Conservation (phyloP, 2,113 vertebrate species). For the Nannobrachium achirus region DNA sequence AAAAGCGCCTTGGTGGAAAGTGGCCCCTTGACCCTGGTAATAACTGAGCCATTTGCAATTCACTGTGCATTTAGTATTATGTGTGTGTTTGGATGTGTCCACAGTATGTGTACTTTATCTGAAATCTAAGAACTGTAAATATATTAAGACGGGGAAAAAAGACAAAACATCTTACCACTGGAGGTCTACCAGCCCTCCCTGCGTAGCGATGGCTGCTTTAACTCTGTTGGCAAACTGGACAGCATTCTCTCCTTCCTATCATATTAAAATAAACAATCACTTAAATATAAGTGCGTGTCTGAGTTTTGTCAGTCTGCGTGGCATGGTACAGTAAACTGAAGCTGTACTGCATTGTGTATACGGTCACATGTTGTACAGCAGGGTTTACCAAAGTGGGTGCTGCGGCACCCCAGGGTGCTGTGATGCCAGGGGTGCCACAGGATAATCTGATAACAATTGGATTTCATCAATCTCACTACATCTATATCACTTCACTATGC, state of each 20-base stretch:
- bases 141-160: background rate
- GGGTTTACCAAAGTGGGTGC: too few relatives aligned
- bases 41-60: background rate
- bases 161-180: conserved; percentile 84
- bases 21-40: background rate
- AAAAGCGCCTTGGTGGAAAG: too few relatives aligned
- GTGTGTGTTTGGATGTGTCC: too few relatives aligned
- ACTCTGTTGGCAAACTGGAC: conserved; percentile 97
- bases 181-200: conserved; percentile 93
- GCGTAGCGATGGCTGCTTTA: conserved; percentile 90
- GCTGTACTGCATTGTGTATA: background rate
- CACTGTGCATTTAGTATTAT: background rate
- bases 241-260: conserved; percentile 91
- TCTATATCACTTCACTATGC: too few relatives aligned
- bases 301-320: background rate
- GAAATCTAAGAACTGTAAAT: background rate
- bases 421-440: too few relatives aligned
- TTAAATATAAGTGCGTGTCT: conserved; percentile 10
- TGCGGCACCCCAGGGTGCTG: too few relatives aligned
- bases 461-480: too few relatives aligned
- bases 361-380: too few relatives aligned
- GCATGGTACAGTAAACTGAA: background rate
- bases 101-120: too few relatives aligned
- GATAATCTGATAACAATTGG: too few relatives aligned
- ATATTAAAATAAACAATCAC: conserved; percentile 29